Evolutionary conservation across 2,888 invertebrate genomes (phyloP).

Genomic region (Trichogramma dendrolimi): DNA sequence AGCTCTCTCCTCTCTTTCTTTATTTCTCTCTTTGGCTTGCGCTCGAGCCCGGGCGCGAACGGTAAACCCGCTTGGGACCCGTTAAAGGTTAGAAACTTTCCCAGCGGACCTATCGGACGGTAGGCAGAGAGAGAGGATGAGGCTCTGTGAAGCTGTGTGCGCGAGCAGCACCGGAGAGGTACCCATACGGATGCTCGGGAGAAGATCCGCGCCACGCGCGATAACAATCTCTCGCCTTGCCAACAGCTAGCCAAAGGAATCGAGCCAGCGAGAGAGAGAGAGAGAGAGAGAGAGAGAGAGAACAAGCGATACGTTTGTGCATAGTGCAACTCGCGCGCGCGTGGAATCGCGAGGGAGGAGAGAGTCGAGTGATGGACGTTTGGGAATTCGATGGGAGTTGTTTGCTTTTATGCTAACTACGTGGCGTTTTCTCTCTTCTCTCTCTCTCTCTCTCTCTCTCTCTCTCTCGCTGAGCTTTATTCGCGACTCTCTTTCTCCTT

Average conservation of each 20-base stretch:
- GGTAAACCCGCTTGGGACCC: too few relatives aligned
- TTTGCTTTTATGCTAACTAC: neutral
- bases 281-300: slow-evolving; percentile 5
- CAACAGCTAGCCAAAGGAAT: too few relatives aligned
- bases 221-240: too few relatives aligned
- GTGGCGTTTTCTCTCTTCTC: slow-evolving; percentile 1
- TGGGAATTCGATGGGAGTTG: neutral
- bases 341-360: neutral
- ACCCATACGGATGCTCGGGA: too few relatives aligned
- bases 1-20: too few relatives aligned
- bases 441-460: slow-evolving; percentile 1
- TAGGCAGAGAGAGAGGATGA: slow-evolving; percentile 10
- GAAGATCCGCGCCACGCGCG: too few relatives aligned
- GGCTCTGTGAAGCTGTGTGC: neutral
- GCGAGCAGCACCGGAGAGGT: neutral
- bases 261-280: neutral
- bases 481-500: neutral
- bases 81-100: too few relatives aligned
- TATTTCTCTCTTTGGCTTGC: too few relatives aligned
- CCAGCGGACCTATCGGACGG: too few relatives aligned
- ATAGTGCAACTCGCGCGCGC: neutral
- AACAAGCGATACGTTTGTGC: neutral
- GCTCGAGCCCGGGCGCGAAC: too few relatives aligned
- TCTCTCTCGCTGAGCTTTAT: neutral
- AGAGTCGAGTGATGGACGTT: slow-evolving; percentile 15